phyloP scores from a whole-genome alignment of 2,797 vertebrate species.

The Enteromius unitaeniatus region DNA sequence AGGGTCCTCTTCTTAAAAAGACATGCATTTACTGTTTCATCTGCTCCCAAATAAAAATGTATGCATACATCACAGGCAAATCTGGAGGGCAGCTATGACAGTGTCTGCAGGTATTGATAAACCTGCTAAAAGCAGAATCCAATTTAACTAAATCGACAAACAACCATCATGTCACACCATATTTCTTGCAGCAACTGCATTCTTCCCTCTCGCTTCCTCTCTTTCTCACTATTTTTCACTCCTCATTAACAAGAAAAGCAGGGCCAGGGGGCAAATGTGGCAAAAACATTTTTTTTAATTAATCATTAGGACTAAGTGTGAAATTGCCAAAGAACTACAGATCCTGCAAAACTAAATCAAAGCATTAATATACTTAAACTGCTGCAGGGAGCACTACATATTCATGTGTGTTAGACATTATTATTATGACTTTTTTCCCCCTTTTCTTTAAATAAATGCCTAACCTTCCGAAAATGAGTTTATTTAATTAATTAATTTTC shows the following conservation, averaged over 20 bases:
- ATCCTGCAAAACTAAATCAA: neutral
- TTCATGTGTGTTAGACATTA: neutral
- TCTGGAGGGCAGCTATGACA: slow-evolving; percentile 60
- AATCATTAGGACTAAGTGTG: slow-evolving; percentile 26
- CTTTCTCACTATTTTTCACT: slow-evolving; percentile 3
- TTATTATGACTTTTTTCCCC: too few relatives aligned
- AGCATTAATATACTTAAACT: neutral
- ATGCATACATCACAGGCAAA: slow-evolving; percentile 3
- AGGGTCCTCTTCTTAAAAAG: slow-evolving; percentile 15
- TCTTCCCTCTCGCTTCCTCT: neutral
- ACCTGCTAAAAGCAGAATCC: slow-evolving; percentile 77
- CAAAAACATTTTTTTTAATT: neutral
- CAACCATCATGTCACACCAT: slow-evolving; percentile 52
- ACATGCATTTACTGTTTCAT: neutral
- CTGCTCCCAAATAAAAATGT: slow-evolving; percentile 10
- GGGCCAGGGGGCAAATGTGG: slow-evolving; percentile 1
- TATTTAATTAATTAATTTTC: neutral
- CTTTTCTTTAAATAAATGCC: neutral
- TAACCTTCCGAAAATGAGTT: neutral
- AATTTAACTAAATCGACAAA: slow-evolving; percentile 62
- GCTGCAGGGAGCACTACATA: slow-evolving; percentile 7
- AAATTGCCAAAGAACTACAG: slow-evolving; percentile 9
- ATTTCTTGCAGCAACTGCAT: slow-evolving; percentile 12
- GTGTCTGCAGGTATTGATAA: slow-evolving; percentile 73
- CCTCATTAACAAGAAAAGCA: neutral